Percentiles rank a stretch among this genome's conserved stretches.
Conservation (phyloP, 1,140 invertebrate genomes). For the Phortica variegata region DNA sequence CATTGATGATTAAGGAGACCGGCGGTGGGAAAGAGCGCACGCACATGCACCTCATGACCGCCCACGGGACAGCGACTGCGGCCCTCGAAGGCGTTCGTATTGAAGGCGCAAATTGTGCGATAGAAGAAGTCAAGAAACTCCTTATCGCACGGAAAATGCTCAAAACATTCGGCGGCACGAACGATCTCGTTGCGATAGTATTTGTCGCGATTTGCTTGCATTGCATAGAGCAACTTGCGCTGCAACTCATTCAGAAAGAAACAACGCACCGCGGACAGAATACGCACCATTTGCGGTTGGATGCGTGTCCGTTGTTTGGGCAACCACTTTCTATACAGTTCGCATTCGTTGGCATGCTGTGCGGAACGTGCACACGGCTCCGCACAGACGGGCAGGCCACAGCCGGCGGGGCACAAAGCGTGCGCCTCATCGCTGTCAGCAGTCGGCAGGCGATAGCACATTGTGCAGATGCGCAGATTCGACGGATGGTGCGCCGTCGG, state of each 20-base stretch:
- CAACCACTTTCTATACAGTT: conserved; percentile 60
- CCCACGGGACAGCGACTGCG: conserved; percentile 58
- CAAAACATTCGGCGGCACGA: conserved; percentile 62
- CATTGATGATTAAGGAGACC: conserved; percentile 76
- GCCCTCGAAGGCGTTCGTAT: conserved; percentile 76
- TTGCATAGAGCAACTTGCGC: conserved; percentile 60
- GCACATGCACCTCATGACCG: conserved; percentile 60
- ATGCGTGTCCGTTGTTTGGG: conserved; percentile 59
- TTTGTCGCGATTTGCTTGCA: conserved; percentile 62
- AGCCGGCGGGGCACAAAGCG: conserved; percentile 57
- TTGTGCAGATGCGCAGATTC: conserved; percentile 36
- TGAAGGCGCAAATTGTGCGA: conserved; percentile 63
- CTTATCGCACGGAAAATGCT: conserved; percentile 63
- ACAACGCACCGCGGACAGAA: conserved; percentile 64
- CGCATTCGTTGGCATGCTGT: conserved; percentile 64
- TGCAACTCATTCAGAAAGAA: conserved; percentile 61
- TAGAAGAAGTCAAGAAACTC: conserved; percentile 61
- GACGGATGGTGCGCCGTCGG: conserved; percentile 55
- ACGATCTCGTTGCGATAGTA: conserved; percentile 63
- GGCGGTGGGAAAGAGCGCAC: conserved; percentile 72
- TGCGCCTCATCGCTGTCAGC: conserved; percentile 40
- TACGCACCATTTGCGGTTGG: conserved; percentile 59
- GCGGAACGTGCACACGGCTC: conserved; percentile 60
- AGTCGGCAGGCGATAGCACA: conserved; percentile 37
- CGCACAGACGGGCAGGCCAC: conserved; percentile 57